Percentiles rank a stretch among this genome's conserved stretches.
phyloP scores from a whole-genome alignment of 2,888 invertebrate species.

The Drosophila paramelanica region DNA sequence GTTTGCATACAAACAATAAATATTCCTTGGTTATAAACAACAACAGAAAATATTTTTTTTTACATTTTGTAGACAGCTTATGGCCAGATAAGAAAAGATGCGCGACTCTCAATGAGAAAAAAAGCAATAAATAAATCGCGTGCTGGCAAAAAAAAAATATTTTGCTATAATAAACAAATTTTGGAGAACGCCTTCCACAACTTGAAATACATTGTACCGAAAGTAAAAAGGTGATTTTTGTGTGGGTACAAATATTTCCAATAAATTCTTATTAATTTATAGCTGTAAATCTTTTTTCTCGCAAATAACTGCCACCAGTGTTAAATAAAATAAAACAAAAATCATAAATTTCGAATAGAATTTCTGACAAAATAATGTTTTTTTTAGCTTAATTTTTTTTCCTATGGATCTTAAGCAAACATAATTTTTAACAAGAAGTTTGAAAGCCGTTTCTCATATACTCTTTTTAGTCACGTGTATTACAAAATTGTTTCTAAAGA shows the following conservation, averaged over 20 bases:
- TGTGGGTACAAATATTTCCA: too few relatives aligned
- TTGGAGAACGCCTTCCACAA: constrained; percentile 5
- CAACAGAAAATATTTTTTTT: background rate
- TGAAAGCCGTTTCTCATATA: background rate
- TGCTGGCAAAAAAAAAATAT: background rate
- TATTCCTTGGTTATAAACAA: background rate
- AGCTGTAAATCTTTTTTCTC: too few relatives aligned
- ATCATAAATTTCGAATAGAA: too few relatives aligned
- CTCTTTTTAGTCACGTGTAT: background rate
- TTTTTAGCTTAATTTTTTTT: too few relatives aligned
- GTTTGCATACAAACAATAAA: background rate
- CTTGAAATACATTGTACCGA: background rate
- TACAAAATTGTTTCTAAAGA: constrained; percentile 9
- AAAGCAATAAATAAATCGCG: constrained; percentile 7
- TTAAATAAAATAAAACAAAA: too few relatives aligned
- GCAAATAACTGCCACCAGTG: too few relatives aligned
- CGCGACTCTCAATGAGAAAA: background rate
- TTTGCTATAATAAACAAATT: constrained; percentile 4
- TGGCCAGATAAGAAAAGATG: background rate
- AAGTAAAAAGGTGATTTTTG: background rate
- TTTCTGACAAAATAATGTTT: too few relatives aligned
- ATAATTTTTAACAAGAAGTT: background rate
- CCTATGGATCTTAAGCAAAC: background rate
- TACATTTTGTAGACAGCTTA: background rate
- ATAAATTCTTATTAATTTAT: too few relatives aligned